A percentile compares a stretch with the other conserved stretches of the same genome.
phyloP scores from a whole-genome alignment of 2,113 vertebrate genomes.

The Syngnathus floridae region DNA sequence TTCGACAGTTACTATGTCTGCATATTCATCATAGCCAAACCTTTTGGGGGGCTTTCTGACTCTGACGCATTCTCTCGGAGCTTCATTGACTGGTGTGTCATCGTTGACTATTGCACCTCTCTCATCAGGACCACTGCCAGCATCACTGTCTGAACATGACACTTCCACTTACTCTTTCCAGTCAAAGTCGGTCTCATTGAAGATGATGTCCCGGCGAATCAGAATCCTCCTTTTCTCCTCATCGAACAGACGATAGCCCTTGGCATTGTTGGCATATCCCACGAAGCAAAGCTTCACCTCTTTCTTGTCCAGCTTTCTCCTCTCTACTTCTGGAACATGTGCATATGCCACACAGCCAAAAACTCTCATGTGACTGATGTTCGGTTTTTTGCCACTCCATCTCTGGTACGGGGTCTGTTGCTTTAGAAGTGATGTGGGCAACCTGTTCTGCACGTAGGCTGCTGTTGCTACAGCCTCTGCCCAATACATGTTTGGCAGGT shows the following conservation, averaged over 20 bases:
- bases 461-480: conserved; percentile 12
- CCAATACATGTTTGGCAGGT: conserved; percentile 3
- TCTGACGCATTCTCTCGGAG: background rate
- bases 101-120: background rate
- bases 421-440: conserved; percentile 3
- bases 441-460: conserved; percentile 9
- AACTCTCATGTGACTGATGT: conserved; percentile 4
- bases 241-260: background rate
- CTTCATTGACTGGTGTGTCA: background rate
- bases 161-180: background rate
- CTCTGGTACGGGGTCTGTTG: conserved; percentile 1
- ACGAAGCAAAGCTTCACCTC: too few relatives aligned
- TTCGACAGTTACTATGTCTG: conserved; percentile 15
- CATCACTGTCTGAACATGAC: background rate
- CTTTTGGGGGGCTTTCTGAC: conserved; percentile 9
- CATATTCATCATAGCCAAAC: conserved; percentile 16
- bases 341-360: conserved; percentile 15
- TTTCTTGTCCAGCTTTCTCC: background rate
- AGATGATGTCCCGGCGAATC: background rate
- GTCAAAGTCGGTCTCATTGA: background rate
- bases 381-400: background rate
- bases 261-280: background rate
- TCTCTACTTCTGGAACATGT: background rate
- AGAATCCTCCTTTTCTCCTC: background rate
- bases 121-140: background rate